Evolutionary conservation across 2,888 invertebrate species (phyloP).

Genomic region (Tetranychus truncatus): DNA sequence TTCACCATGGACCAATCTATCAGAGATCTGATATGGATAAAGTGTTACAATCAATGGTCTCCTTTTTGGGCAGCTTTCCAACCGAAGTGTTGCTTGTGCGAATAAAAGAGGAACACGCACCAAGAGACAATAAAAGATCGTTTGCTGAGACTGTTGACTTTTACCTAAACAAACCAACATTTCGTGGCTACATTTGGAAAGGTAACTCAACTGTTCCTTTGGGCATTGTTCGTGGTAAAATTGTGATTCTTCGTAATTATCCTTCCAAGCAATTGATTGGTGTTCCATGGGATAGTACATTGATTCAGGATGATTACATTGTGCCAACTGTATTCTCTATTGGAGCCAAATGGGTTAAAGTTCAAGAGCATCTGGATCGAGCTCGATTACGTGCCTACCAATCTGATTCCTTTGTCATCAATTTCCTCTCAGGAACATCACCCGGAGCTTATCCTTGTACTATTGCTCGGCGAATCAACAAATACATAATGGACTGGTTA

Average conservation of each 20-base stretch:
- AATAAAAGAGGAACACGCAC: conserved; percentile 10
- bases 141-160: conserved; percentile 13
- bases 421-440: conserved; percentile 15
- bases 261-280: background rate
- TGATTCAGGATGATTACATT: conserved; percentile 17
- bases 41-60: background rate
- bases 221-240: conserved; percentile 15
- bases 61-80: conserved; percentile 15
- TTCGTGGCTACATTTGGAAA: conserved; percentile 11
- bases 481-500: conserved; percentile 5
- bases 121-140: background rate
- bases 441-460: conserved; percentile 3
- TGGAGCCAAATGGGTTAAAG: conserved; percentile 13
- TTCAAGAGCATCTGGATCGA: conserved; percentile 10
- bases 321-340: conserved; percentile 8
- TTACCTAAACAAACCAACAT: background rate
- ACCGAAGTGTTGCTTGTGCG: conserved; percentile 13
- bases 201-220: conserved; percentile 6
- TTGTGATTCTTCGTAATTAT: conserved; percentile 17
- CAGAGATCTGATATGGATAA: conserved; percentile 8
- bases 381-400: background rate
- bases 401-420: background rate
- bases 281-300: conserved; percentile 3
- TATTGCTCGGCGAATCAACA: conserved; percentile 11
- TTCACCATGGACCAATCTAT: conserved; percentile 10